A percentile compares a stretch with the other conserved stretches of the same genome.
Evolutionary conservation across 2,888 invertebrate species (phyloP).

Genomic region (Nemoura dubitans): DNA sequence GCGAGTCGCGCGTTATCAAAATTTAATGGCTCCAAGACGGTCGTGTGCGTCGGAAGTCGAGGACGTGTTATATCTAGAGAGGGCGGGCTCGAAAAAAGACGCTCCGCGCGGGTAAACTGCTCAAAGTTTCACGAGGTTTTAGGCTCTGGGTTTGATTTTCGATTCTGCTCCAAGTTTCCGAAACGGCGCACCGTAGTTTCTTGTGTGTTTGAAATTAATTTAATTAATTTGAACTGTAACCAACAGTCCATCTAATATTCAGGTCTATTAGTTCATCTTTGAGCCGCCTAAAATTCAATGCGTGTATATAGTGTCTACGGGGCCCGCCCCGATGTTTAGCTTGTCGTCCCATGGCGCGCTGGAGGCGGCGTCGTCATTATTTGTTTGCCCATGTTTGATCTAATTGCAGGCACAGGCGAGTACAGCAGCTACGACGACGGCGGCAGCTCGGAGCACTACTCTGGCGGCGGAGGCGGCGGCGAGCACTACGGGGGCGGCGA

Average conservation of each 20-base stretch:
- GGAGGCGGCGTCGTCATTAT: too few species aligned
- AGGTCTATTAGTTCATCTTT: not conserved
- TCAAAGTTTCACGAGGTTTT: not conserved
- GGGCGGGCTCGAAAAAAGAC: not conserved
- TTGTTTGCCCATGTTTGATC: not conserved
- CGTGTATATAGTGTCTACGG: too few species aligned
- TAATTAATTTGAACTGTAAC: not conserved
- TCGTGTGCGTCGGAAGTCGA: too few species aligned
- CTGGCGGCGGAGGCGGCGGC: constrained; percentile 46
- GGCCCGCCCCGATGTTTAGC: not conserved
- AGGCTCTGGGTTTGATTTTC: not conserved
- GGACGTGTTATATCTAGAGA: too few species aligned
- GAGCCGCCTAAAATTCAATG: not conserved
- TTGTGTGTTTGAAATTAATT: not conserved
- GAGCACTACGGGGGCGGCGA: constrained; percentile 49
- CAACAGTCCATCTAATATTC: not conserved
- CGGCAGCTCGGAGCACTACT: constrained; percentile 51
- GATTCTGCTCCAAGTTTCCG: not conserved
- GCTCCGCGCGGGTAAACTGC: not conserved
- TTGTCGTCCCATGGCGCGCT: not conserved
- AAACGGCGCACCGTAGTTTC: not conserved
- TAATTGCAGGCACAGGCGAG: constrained; percentile 50
- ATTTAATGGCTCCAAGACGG: not conserved
- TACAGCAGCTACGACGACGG: constrained; percentile 52
- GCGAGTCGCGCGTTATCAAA: constrained; percentile 43